A percentile compares a stretch with the other conserved stretches of the same genome.
Conservation (phyloP, 2,113 vertebrate genomes). For the Caracal caracal region DNA sequence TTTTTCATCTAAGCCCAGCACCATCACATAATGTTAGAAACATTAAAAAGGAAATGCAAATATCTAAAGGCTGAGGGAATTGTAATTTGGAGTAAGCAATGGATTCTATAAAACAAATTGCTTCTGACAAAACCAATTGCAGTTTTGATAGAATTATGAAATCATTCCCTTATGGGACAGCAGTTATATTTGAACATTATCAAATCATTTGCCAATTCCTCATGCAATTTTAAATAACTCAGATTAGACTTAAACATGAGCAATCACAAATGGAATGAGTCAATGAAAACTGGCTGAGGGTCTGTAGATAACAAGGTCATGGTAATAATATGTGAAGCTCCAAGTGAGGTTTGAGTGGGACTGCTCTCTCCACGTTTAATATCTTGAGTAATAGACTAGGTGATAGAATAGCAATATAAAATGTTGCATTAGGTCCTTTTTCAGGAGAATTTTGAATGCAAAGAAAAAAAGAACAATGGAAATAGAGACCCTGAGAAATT, state of each 20-base stretch:
- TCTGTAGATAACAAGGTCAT: background rate
- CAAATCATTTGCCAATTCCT: constrained; percentile 52
- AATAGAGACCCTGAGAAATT: background rate
- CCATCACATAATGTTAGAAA: constrained; percentile 20
- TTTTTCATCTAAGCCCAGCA: background rate
- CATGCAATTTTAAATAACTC: constrained; percentile 59
- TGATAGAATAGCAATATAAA: background rate
- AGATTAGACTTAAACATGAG: constrained; percentile 40
- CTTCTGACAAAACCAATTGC: constrained; percentile 65
- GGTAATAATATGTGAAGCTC: background rate
- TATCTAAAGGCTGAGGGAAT: constrained; percentile 7
- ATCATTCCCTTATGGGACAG: constrained; percentile 8
- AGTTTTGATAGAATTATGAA: constrained; percentile 64
- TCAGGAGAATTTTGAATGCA: background rate
- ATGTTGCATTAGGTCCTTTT: background rate
- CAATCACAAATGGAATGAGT: background rate
- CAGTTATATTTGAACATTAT: constrained; percentile 43
- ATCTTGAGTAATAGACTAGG: background rate
- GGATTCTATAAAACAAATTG: constrained; percentile 49
- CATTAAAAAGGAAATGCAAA: constrained; percentile 42
- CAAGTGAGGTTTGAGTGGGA: background rate
- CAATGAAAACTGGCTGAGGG: background rate
- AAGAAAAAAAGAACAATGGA: background rate
- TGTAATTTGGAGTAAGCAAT: constrained; percentile 44
- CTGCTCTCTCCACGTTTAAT: background rate